These are phyloP conservation scores for Diphyllodes magnificus DNA, from an alignment of 2,113 vertebrate genomes.

Conservation along the genomic window DNA sequence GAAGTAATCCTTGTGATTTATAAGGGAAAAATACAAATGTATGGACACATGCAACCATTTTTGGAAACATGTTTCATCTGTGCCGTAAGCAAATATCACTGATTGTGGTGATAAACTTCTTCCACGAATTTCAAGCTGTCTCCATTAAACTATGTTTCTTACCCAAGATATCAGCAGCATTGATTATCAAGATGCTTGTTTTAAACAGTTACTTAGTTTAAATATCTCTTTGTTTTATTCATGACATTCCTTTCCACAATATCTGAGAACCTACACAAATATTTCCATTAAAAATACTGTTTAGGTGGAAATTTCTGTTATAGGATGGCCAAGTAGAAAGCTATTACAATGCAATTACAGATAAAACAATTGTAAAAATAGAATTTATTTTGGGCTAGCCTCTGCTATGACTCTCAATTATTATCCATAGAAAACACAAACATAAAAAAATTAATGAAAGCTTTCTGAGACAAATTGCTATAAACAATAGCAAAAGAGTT, in stretches of 20 bases:
- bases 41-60: neutral
- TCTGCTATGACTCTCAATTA: neutral
- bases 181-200: neutral
- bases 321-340: neutral
- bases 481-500: neutral
- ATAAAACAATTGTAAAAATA: conserved; percentile 15
- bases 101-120: neutral
- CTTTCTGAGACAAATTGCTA: conserved; percentile 1
- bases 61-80: neutral
- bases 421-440: conserved; percentile 23
- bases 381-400: conserved; percentile 33
- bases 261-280: neutral
- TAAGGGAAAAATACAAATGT: neutral
- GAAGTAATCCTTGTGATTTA: neutral
- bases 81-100: neutral
- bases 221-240: neutral
- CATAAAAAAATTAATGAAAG: conserved; percentile 29
- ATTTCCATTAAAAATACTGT: neutral
- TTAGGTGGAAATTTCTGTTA: neutral
- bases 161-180: neutral
- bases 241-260: neutral
- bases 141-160: neutral
- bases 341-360: conserved; percentile 10
- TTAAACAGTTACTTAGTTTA: neutral
- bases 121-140: neutral